phyloP scores from a whole-genome alignment of 1,140 invertebrate species.

The Pararge aegeria region DNA sequence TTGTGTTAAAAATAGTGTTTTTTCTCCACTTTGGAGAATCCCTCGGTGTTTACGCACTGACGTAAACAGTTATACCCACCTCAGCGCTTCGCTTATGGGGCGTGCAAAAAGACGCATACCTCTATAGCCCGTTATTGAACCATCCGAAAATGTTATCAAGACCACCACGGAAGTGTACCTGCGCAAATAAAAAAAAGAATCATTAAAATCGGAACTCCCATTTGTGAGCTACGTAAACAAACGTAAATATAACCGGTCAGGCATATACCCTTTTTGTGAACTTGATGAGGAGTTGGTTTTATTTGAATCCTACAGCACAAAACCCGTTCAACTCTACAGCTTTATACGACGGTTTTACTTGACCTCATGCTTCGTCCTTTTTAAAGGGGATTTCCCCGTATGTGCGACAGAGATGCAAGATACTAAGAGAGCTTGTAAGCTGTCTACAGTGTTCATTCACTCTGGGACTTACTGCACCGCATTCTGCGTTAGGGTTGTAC shows the following conservation, averaged over 20 bases:
- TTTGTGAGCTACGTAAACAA: background rate
- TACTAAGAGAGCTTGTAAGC: conserved; percentile 31
- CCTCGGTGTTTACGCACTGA: no score
- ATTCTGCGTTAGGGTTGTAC: conserved; percentile 62
- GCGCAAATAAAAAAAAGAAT: background rate
- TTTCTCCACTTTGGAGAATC: no score
- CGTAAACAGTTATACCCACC: no score
- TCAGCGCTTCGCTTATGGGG: no score
- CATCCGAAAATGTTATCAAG: no score
- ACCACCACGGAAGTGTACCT: background rate
- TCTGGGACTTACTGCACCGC: conserved; percentile 59
- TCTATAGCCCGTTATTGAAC: no score
- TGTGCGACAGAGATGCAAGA: conserved; percentile 35
- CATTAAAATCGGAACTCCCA: background rate
- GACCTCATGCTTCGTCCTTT: conserved; percentile 38
- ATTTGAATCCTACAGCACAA: conserved; percentile 41
- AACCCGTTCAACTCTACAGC: conserved; percentile 42
- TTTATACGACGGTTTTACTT: conserved; percentile 44
- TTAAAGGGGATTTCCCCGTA: background rate
- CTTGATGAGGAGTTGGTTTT: conserved; percentile 16
- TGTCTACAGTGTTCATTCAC: conserved; percentile 65
- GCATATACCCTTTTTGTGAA: background rate
- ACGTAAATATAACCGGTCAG: background rate
- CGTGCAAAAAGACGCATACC: no score
- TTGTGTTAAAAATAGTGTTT: no score